Evolutionary conservation across 2,888 invertebrate genomes (phyloP).

Genomic region (Hirtodrosophila trivittata): DNA sequence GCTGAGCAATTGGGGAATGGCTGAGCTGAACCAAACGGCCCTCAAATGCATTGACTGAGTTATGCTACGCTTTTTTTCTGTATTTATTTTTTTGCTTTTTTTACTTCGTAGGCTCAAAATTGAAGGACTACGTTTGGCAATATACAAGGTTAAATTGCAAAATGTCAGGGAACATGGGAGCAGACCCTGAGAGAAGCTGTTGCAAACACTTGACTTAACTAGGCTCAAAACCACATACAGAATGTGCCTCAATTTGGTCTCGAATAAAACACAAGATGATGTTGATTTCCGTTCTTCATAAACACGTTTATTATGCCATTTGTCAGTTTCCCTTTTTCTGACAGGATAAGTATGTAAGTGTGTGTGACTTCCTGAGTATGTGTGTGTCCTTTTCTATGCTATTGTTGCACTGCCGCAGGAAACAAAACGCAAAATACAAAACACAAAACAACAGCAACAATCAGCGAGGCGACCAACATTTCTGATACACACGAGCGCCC

Average conservation of each 20-base stretch:
- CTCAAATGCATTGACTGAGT: slow-evolving; percentile 78
- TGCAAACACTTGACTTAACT: slow-evolving; percentile 41
- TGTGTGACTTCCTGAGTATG: neutral
- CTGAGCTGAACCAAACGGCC: slow-evolving; percentile 59
- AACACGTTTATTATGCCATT: slow-evolving; percentile 75
- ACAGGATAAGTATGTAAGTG: neutral
- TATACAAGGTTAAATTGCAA: slow-evolving; percentile 67
- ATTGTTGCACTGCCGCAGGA: slow-evolving; percentile 63
- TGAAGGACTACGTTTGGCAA: slow-evolving; percentile 77
- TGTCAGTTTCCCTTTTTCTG: slow-evolving; percentile 43
- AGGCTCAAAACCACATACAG: slow-evolving; percentile 8
- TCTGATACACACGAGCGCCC: slow-evolving; percentile 56
- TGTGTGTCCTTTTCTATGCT: slow-evolving; percentile 16
- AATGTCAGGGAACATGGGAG: slow-evolving; percentile 64
- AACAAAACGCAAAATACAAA: slow-evolving; percentile 36
- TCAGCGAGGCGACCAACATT: slow-evolving; percentile 31
- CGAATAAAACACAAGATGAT: slow-evolving; percentile 44
- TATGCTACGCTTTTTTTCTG: slow-evolving; percentile 57
- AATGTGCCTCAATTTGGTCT: slow-evolving; percentile 16
- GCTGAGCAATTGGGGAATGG: slow-evolving; percentile 53
- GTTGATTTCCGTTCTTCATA: slow-evolving; percentile 38
- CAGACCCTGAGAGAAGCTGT: slow-evolving; percentile 46
- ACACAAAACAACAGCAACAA: slow-evolving; percentile 43
- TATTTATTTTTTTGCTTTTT: slow-evolving; percentile 21
- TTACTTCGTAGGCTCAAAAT: slow-evolving; percentile 69